Evolutionary conservation across 2,888 invertebrate genomes (phyloP).

Genomic region (Caenorhabditis sp.): DNA sequence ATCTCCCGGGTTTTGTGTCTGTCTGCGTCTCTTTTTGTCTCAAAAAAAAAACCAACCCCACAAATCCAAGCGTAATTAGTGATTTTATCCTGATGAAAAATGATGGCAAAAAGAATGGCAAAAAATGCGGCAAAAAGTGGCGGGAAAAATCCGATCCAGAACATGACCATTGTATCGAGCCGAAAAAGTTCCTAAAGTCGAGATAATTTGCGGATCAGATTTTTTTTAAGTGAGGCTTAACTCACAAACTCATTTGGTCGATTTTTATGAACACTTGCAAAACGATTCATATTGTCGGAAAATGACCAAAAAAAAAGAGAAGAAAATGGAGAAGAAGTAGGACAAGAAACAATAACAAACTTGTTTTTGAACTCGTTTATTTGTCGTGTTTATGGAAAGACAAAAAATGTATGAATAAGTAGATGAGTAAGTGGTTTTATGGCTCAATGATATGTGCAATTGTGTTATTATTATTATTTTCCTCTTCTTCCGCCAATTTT

Average conservation of each 20-base stretch:
- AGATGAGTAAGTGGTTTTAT: constrained; percentile 1
- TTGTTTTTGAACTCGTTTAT: not conserved
- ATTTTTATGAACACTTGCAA: constrained; percentile 29
- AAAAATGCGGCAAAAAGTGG: constrained; percentile 62
- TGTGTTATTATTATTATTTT: constrained; percentile 28
- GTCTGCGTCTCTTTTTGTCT: no score
- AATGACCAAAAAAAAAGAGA: constrained; percentile 6
- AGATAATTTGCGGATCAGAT: not conserved
- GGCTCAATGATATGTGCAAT: not conserved
- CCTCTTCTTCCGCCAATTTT: constrained; percentile 21
- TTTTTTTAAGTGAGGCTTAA: not conserved
- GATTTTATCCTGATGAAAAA: constrained; percentile 61
- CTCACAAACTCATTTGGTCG: constrained; percentile 12
- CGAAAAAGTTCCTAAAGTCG: constrained; percentile 35
- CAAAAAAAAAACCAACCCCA: constrained; percentile 56
- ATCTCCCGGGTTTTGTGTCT: no score
- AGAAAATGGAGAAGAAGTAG: constrained; percentile 16
- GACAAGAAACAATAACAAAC: constrained; percentile 11
- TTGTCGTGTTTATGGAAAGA: not conserved
- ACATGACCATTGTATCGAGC: constrained; percentile 43
- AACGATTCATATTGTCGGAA: constrained; percentile 25
- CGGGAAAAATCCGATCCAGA: constrained; percentile 64
- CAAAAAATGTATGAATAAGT: not conserved
- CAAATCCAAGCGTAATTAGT: constrained; percentile 66
- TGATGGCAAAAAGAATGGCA: constrained; percentile 61